Conservation (phyloP, 2,888 invertebrate genomes). For the Ennomos erosarius region DNA sequence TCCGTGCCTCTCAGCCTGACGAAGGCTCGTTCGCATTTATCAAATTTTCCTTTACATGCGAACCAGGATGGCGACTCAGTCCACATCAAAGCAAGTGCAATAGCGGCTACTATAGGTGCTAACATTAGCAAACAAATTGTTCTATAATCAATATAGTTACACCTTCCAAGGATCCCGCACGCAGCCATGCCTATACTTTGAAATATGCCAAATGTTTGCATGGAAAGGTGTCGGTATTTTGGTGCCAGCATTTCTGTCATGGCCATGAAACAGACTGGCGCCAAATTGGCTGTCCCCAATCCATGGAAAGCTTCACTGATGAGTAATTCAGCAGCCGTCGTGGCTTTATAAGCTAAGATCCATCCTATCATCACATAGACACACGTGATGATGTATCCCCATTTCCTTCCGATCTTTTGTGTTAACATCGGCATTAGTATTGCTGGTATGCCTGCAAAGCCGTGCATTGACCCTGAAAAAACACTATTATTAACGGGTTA, state of each 20-base stretch:
- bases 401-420: conserved; percentile 9
- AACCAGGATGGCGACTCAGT: conserved; percentile 40
- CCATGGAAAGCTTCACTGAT: conserved; percentile 13
- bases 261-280: conserved; percentile 6
- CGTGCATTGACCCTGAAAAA: conserved; percentile 15
- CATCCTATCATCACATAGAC: conserved; percentile 1
- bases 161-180: conserved; percentile 12
- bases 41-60: conserved; percentile 38
- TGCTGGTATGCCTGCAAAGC: conserved; percentile 5
- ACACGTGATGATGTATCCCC: conserved; percentile 3
- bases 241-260: conserved; percentile 18
- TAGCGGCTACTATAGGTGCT: background rate
- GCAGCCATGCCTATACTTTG: conserved; percentile 17
- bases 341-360: conserved; percentile 4
- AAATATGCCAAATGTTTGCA: conserved; percentile 14
- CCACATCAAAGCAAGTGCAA: conserved; percentile 22
- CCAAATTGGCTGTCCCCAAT: conserved; percentile 1
- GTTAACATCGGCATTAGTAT: conserved; percentile 6
- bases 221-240: conserved; percentile 13
- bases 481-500: no score
- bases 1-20: conserved; percentile 37
- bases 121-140: conserved; percentile 2
- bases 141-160: conserved; percentile 6
- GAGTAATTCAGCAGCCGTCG: background rate
- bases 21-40: conserved; percentile 37